Evolutionary conservation across 1,140 invertebrate species (phyloP).

Genomic region (Bombyx mandarina): DNA sequence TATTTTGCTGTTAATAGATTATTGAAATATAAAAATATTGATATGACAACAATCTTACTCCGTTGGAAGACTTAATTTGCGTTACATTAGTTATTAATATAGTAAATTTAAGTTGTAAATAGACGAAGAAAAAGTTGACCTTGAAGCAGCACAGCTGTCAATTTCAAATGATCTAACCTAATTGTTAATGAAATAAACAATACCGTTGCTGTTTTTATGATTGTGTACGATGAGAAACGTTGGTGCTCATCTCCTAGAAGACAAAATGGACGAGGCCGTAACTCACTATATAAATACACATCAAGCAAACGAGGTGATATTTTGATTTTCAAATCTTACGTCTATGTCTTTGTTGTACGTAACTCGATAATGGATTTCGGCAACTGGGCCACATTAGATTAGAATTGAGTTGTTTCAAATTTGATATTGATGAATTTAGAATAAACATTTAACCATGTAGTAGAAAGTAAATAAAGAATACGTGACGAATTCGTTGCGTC

Average conservation of each 20-base stretch:
- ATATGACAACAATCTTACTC: background rate
- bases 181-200: slow-evolving; percentile 31
- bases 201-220: slow-evolving; percentile 14
- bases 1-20: no score
- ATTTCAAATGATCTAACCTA: slow-evolving; percentile 25
- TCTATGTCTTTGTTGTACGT: background rate
- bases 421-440: no score
- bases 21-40: background rate
- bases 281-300: slow-evolving; percentile 55
- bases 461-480: no score
- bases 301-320: slow-evolving; percentile 36
- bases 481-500: no score
- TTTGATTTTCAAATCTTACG: background rate
- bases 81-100: background rate
- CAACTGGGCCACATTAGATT: background rate
- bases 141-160: slow-evolving; percentile 35
- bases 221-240: slow-evolving; percentile 37
- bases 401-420: no score
- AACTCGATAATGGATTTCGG: slow-evolving; percentile 1
- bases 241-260: slow-evolving; percentile 41
- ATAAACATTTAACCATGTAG: no score
- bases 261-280: slow-evolving; percentile 56
- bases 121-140: slow-evolving; percentile 21
- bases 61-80: background rate
- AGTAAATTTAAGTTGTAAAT: slow-evolving; percentile 8